Evolutionary conservation across 2,797 vertebrate species (phyloP), one percentile per base, ranked within the genome.

Genomic region (Microctenopoma steveboyesi): DNA sequence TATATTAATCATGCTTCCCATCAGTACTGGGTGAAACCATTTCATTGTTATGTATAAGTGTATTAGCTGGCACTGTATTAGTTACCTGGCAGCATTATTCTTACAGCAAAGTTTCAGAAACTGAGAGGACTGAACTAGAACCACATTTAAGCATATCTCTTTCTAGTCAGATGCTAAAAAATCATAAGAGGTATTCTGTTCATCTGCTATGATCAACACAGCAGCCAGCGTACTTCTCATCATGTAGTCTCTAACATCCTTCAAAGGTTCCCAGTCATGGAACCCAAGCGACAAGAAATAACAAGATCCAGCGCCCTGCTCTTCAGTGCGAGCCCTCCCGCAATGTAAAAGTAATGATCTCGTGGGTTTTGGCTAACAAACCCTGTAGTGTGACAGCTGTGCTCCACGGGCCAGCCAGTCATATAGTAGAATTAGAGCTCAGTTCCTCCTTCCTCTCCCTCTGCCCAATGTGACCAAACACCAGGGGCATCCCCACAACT

Each of bases 191-290:
- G 57, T 69, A 56, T 76, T 81, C 79, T 77, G 69, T 61, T 81
- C 74, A 59, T 78, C 62, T 52, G 48, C 69, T 61, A 50, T 86
- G 83, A 89, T 89, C 78, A 65, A 71, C 46, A 47, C 46, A 67
- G 69, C 63, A 72, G 73, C 47, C 61, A 58, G 72, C 70, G 55
- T 62, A 64, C 68, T 64, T 82, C 76, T 86, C 84, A 87, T 90
- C 74, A 78, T 25, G 52, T 35, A 88, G 61, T 88, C 89, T 86
- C 82, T 85, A 82, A 79, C 82, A 88, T 86, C 83, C 79, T 86
- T 86, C 79, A 84, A 65, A 78, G 40, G 69, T 64, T 81, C 63
- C 58, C 42, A 53, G 76, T 83, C 74, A 42, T 60, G 62, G 61
- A 85, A 63, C 80, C 79, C 76, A 68, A 84, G 78, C 74, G 74